A percentile compares a stretch with the other conserved stretches of the same genome.
Evolutionary conservation across 2,113 vertebrate species (phyloP).

Genomic region (Platichthys stellatus): DNA sequence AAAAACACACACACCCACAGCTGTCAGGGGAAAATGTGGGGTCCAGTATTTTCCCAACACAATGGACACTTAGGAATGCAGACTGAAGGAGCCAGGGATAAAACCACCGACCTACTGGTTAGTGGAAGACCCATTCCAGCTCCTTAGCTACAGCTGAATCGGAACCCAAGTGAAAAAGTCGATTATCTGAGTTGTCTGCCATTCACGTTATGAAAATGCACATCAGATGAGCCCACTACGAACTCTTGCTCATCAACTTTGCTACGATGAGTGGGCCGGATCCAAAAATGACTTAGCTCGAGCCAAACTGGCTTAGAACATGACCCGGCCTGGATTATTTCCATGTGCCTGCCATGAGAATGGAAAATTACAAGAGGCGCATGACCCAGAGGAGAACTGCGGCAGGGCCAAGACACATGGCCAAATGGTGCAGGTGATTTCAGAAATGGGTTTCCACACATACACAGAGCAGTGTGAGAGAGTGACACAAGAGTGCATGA

Average conservation of each 20-base stretch:
- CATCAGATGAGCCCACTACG: neutral
- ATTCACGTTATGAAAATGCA: too few species aligned
- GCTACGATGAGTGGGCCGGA: neutral
- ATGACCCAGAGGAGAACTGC: slow-evolving; percentile 32
- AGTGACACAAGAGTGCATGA: slow-evolving; percentile 41
- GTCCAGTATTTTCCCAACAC: too few species aligned
- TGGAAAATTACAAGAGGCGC: slow-evolving; percentile 60
- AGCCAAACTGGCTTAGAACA: slow-evolving; percentile 21
- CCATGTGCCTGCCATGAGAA: slow-evolving; percentile 28
- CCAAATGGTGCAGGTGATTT: slow-evolving; percentile 38
- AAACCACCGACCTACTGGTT: too few species aligned
- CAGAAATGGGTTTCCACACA: slow-evolving; percentile 31
- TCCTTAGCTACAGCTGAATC: too few species aligned
- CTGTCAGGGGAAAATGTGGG: too few species aligned
- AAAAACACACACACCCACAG: too few species aligned
- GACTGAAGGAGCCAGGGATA: too few species aligned
- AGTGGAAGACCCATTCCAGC: too few species aligned
- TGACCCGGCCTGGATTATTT: slow-evolving; percentile 22
- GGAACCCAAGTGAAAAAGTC: too few species aligned
- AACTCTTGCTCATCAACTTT: neutral
- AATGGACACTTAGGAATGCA: too few species aligned
- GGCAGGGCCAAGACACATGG: slow-evolving; percentile 11
- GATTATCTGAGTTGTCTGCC: too few species aligned
- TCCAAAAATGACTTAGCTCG: slow-evolving; percentile 35
- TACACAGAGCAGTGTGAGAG: slow-evolving; percentile 1